phyloP scores from a whole-genome alignment of 2,113 vertebrate genomes.

The Scolopax mira region DNA sequence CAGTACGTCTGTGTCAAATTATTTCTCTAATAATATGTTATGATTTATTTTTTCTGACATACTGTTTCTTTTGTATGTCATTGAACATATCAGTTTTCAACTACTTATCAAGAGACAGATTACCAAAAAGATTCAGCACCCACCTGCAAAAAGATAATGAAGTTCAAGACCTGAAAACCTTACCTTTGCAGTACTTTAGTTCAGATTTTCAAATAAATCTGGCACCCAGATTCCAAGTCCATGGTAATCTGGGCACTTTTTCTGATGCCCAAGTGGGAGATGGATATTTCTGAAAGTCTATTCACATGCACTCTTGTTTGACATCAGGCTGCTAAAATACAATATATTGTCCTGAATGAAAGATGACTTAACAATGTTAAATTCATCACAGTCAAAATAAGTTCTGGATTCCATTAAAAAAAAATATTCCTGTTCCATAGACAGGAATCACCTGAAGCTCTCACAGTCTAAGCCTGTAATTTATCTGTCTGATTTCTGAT shows the following conservation, averaged over 20 bases:
- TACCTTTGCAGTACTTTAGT: background rate
- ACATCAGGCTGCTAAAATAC: background rate
- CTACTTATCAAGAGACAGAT: background rate
- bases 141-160: background rate
- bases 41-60: background rate
- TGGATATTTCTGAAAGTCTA: background rate
- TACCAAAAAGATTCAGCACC: background rate
- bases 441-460: background rate
- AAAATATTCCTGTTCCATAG: background rate
- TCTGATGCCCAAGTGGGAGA: background rate
- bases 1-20: background rate
- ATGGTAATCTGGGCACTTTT: background rate
- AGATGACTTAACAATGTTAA: background rate
- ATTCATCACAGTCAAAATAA: background rate
- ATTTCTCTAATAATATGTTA: background rate
- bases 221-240: fast-evolving
- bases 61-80: background rate
- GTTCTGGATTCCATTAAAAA: background rate
- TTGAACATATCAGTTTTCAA: background rate
- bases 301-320: background rate
- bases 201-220: background rate
- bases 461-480: background rate
- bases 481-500: background rate
- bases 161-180: background rate
- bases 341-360: background rate